Percentiles rank a stretch among this genome's conserved stretches.
Conservation (phyloP, 2,113 vertebrate species). For the Chauna torquata region DNA sequence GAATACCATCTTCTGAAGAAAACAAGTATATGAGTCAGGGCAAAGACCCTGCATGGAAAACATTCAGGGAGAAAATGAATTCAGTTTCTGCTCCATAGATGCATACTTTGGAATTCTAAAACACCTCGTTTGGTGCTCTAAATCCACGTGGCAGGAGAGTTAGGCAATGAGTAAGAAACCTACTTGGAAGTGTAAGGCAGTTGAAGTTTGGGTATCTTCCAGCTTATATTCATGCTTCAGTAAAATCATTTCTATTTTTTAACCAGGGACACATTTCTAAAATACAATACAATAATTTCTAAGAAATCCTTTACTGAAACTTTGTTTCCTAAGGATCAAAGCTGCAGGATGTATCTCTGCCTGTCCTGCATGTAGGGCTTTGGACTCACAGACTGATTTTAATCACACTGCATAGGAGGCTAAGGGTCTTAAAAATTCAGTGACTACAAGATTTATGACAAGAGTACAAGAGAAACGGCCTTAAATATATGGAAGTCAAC, state of each 20-base stretch:
- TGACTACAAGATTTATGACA: background rate
- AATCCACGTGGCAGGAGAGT: background rate
- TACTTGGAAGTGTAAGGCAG: background rate
- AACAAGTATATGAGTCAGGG: background rate
- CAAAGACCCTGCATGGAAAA: background rate
- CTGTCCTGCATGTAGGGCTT: background rate
- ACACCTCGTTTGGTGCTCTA: background rate
- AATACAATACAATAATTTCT: background rate
- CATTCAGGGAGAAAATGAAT: background rate
- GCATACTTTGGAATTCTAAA: background rate
- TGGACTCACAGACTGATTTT: background rate
- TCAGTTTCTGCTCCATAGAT: background rate
- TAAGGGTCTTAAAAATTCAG: background rate
- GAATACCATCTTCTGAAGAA: background rate
- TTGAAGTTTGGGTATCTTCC: background rate
- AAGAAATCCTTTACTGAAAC: background rate
- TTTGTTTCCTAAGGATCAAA: background rate
- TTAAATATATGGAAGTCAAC: background rate
- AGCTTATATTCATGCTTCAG: background rate
- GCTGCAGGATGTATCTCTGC: background rate
- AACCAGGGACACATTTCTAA: background rate
- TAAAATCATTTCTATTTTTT: background rate
- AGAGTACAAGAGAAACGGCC: background rate
- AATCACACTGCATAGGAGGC: background rate
- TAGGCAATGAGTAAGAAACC: background rate